phyloP scores from a whole-genome alignment of 2,888 invertebrate genomes.

The Rambutsinella grinnellia region DNA sequence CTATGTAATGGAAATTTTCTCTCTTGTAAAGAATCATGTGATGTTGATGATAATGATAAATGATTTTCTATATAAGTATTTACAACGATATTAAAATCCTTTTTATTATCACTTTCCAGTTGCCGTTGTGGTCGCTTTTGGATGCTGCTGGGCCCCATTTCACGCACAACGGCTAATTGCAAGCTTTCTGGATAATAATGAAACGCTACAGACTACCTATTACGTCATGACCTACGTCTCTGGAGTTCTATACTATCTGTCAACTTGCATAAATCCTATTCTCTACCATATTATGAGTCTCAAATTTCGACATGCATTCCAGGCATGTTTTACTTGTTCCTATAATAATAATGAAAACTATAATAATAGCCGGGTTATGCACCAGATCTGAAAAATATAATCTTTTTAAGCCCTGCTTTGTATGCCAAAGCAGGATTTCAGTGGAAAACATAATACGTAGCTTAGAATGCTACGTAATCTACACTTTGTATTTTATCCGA shows the following conservation, averaged over 20 bases:
- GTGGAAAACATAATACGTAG: background rate
- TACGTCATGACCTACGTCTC: conserved; percentile 70
- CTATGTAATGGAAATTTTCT: too few relatives aligned
- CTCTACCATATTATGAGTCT: conserved; percentile 72
- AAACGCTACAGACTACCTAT: conserved; percentile 65
- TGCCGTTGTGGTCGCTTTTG: conserved; percentile 66
- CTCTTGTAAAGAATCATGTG: too few relatives aligned
- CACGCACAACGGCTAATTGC: conserved; percentile 70
- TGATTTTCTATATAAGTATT: too few relatives aligned
- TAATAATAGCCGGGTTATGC: conserved; percentile 52
- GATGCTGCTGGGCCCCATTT: conserved; percentile 72
- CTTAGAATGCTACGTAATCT: background rate
- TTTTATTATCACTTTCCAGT: too few relatives aligned
- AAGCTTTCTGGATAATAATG: conserved; percentile 66
- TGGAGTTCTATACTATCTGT: conserved; percentile 72
- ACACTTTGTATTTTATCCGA: background rate
- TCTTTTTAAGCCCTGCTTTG: background rate
- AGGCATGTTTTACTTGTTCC: conserved; percentile 68
- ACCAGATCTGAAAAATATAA: conserved; percentile 30
- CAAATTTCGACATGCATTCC: conserved; percentile 72
- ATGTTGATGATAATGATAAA: too few relatives aligned
- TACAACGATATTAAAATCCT: too few relatives aligned
- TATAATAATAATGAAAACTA: conserved; percentile 60
- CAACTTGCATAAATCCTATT: conserved; percentile 72
- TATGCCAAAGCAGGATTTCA: background rate